Conservation (phyloP, 2,888 invertebrate genomes). For the Gibbula magus region DNA sequence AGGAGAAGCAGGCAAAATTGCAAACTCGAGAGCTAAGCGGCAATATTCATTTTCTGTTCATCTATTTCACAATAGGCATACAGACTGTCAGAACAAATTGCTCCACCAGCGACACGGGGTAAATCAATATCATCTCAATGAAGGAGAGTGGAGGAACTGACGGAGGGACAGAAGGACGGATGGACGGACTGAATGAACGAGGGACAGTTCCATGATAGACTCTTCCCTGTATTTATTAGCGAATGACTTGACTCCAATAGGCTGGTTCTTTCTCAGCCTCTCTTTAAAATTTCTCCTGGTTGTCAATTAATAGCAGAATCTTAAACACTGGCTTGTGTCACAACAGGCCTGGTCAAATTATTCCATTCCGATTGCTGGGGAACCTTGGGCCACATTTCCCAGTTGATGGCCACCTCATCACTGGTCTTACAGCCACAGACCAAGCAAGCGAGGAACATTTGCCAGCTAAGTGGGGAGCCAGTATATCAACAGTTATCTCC, state of each 20-base stretch:
- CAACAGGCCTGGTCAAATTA: background rate
- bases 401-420: background rate
- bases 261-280: background rate
- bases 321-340: background rate
- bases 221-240: background rate
- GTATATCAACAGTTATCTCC: slow-evolving; percentile 5
- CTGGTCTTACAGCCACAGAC: no score
- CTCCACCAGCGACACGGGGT: background rate
- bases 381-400: background rate
- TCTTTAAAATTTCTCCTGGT: background rate
- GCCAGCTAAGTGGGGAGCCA: background rate
- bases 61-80: background rate
- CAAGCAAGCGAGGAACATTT: background rate
- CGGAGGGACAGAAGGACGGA: no score
- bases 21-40: slow-evolving; percentile 15
- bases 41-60: slow-evolving; percentile 7
- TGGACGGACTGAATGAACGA: no score
- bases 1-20: background rate
- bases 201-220: no score
- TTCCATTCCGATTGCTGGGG: background rate
- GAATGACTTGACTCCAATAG: background rate
- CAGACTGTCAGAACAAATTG: background rate
- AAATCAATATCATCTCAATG: slow-evolving; percentile 4
- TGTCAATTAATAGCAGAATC: background rate
- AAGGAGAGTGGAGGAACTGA: background rate